phyloP scores from a whole-genome alignment of 2,888 invertebrate species.

The Exephanes ischioxanthus region DNA sequence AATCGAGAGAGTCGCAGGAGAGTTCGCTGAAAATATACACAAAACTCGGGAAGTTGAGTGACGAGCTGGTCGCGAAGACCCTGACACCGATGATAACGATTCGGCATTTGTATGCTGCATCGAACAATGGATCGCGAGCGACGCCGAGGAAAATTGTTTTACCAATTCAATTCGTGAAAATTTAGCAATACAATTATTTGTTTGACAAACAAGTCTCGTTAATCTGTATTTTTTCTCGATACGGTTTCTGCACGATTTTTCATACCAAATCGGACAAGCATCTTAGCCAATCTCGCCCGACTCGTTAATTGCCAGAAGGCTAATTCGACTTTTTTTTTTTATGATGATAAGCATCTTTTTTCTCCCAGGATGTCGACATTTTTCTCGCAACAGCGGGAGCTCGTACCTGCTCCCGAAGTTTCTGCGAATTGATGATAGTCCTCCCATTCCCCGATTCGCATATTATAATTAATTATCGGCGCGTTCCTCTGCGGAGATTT shows the following conservation, averaged over 20 bases:
- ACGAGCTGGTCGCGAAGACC: conserved; percentile 68
- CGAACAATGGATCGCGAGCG: conserved; percentile 11
- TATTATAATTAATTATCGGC: conserved; percentile 53
- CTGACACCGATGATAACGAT: conserved; percentile 76
- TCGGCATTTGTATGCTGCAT: conserved; percentile 30
- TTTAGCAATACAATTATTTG: background rate
- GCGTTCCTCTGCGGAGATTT: background rate
- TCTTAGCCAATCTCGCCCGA: background rate
- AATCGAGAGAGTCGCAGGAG: background rate
- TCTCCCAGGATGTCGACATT: background rate
- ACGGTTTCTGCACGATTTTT: background rate
- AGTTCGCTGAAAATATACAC: conserved; percentile 25
- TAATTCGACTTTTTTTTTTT: background rate
- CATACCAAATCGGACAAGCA: background rate
- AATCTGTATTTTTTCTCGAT: background rate
- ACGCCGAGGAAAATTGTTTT: background rate
- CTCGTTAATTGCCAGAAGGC: background rate
- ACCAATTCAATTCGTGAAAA: background rate
- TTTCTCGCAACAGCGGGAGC: background rate
- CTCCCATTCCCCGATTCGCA: background rate
- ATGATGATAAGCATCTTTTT: background rate
- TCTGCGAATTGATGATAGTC: conserved; percentile 19
- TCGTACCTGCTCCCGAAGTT: conserved; percentile 21
- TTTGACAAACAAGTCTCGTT: background rate
- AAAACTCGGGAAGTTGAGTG: conserved; percentile 25